phyloP scores from a whole-genome alignment of 2,113 vertebrate species.

The Centrocercus urophasianus region DNA sequence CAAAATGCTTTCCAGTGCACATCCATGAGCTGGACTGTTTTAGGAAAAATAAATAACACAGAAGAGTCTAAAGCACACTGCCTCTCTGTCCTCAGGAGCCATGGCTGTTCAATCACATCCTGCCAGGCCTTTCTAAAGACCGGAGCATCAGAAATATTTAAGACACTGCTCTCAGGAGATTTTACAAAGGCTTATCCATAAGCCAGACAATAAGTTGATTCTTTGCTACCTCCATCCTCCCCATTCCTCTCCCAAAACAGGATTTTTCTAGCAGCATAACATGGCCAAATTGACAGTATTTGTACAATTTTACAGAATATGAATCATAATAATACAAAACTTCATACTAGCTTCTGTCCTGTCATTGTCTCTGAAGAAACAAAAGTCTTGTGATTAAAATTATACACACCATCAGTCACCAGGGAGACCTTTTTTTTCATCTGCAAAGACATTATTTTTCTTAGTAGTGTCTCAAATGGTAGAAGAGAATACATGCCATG shows the following conservation, averaged over 20 bases:
- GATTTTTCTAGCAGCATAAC: not conserved
- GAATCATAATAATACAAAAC: not conserved
- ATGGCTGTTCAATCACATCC: not conserved
- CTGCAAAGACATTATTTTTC: constrained; percentile 30
- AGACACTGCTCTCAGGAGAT: not conserved
- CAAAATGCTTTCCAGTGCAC: not conserved
- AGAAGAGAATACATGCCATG: constrained; percentile 35
- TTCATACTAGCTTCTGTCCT: not conserved
- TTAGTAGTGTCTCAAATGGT: constrained; percentile 37
- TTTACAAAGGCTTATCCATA: not conserved
- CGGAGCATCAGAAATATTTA: not conserved
- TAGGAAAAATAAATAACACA: not conserved
- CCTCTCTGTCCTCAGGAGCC: not conserved
- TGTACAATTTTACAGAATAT: not conserved
- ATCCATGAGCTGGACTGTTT: not conserved
- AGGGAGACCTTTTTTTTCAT: constrained; percentile 11
- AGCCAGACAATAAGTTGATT: not conserved
- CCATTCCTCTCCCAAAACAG: rapidly evolving
- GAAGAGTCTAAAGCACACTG: not conserved
- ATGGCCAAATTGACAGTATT: not conserved
- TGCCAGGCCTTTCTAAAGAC: constrained; percentile 20
- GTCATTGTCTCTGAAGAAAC: not conserved
- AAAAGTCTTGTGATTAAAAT: constrained; percentile 31
- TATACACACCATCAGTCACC: not conserved
- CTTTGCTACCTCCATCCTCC: not conserved